These are phyloP conservation scores for Montipora foliosa DNA, from an alignment of 64 coral and sea anemone genomes.

Conservation along the genomic window DNA sequence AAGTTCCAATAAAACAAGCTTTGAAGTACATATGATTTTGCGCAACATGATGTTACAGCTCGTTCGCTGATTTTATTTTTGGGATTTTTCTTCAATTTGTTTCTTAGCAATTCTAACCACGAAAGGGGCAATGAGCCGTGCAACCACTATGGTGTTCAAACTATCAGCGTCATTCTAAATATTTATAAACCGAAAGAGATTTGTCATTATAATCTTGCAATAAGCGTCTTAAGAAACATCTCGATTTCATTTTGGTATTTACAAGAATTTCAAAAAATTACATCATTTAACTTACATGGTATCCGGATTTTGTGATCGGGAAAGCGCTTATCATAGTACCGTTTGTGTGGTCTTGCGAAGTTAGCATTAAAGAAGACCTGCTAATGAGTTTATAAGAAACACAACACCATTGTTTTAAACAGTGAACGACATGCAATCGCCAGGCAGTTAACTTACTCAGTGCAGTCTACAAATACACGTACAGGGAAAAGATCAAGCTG, in stretches of 20 bases:
- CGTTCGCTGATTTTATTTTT: not conserved
- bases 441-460: not conserved
- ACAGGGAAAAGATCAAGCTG: not conserved
- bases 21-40: not conserved
- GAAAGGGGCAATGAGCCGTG: not conserved
- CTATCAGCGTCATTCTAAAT: slow-evolving; percentile 16
- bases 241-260: too few relatives aligned
- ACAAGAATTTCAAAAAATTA: not conserved
- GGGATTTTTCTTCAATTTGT: not conserved
- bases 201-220: not conserved
- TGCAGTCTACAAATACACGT: not conserved
- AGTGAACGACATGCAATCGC: not conserved
- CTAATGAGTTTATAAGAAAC: not conserved
- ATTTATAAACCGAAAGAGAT: not conserved
- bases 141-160: not conserved
- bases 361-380: not conserved
- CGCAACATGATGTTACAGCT: not conserved
- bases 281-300: not conserved
- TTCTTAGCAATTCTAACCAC: not conserved
- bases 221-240: not conserved
- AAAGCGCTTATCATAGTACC: not conserved
- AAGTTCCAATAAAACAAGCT: not conserved
- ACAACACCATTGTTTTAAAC: not conserved
- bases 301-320: not conserved
- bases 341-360: not conserved